phyloP scores from a whole-genome alignment of 1,140 invertebrate species.

The Nasonia longicornis region DNA sequence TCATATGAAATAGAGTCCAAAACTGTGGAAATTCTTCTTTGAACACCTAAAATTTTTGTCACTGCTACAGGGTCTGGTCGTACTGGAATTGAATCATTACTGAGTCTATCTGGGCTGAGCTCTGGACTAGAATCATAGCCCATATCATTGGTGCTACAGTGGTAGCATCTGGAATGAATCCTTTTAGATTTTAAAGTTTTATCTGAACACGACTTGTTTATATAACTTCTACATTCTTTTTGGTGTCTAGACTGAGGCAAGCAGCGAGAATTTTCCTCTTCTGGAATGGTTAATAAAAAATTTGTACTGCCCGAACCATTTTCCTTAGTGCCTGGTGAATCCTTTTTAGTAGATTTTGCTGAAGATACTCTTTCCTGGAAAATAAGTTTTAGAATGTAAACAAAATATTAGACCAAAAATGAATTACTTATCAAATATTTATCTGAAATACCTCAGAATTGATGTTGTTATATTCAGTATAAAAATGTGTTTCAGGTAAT shows the following conservation, averaged over 20 bases:
- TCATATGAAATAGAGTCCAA: conserved; percentile 63
- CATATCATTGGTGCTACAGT: conserved; percentile 45
- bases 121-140: conserved; percentile 59
- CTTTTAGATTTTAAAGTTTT: conserved; percentile 51
- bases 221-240: conserved; percentile 38
- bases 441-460: neutral
- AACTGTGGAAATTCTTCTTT: conserved; percentile 60
- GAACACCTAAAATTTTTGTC: conserved; percentile 60
- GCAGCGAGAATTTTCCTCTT: conserved; percentile 45
- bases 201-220: conserved; percentile 54
- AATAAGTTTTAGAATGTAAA: neutral
- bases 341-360: neutral
- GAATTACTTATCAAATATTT: neutral
- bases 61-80: conserved; percentile 55
- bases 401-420: neutral
- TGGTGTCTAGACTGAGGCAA: conserved; percentile 45
- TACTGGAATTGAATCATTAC: conserved; percentile 44
- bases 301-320: conserved; percentile 48
- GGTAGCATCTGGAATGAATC: conserved; percentile 49
- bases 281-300: conserved; percentile 52
- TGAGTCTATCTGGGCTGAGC: conserved; percentile 47
- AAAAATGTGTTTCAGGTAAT: conserved; percentile 47
- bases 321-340: conserved; percentile 40
- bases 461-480: neutral
- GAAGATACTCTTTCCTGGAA: conserved; percentile 22